phyloP scores from a whole-genome alignment of 2,113 vertebrate genomes.

The Herpailurus yagouaroundi region DNA sequence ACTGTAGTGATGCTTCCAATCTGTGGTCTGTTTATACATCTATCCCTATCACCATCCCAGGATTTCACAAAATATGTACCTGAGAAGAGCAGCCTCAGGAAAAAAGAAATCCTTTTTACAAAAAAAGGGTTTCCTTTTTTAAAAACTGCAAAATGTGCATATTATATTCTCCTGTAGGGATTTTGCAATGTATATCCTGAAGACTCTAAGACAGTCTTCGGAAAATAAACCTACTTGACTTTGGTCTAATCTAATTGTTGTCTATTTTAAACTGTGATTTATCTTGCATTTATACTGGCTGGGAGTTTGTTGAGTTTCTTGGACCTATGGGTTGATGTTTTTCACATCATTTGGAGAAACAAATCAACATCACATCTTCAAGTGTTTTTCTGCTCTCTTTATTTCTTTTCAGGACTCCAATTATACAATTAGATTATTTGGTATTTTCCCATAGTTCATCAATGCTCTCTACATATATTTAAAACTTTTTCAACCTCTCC shows the following conservation, averaged over 20 bases:
- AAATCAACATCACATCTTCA: constrained; percentile 22
- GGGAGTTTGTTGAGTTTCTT: not conserved
- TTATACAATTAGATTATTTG: not conserved
- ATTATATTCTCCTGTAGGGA: not conserved
- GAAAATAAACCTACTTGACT: not conserved
- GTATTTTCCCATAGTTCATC: not conserved
- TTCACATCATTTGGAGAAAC: constrained; percentile 19
- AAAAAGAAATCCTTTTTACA: not conserved
- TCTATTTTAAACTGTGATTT: not conserved
- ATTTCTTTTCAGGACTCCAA: not conserved
- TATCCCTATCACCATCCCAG: not conserved
- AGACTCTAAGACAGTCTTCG: not conserved
- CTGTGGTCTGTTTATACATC: not conserved
- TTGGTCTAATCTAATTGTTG: constrained; percentile 24
- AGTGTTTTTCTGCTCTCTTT: constrained; percentile 18
- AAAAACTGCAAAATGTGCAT: not conserved
- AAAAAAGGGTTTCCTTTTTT: not conserved
- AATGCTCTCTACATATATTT: not conserved
- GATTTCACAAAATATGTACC: not conserved
- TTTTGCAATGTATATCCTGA: not conserved
- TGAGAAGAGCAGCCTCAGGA: not conserved
- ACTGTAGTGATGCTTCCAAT: not conserved
- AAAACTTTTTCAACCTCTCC: not conserved
- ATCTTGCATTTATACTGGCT: constrained; percentile 33
- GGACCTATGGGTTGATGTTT: not conserved